phyloP scores from a whole-genome alignment of 2,113 vertebrate genomes.

The Synodontis membranacea region DNA sequence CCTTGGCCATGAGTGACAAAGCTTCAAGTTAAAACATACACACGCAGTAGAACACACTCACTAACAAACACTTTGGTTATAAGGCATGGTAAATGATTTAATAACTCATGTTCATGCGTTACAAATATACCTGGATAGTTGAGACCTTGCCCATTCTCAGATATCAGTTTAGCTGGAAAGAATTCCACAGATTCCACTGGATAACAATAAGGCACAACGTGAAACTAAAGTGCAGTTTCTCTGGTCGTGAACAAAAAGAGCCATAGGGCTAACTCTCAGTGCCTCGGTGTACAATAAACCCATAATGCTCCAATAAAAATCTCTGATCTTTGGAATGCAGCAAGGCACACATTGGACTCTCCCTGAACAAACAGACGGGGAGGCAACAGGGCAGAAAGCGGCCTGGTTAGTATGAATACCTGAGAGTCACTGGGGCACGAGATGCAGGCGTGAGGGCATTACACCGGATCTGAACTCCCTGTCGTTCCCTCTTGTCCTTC shows the following conservation, averaged over 20 bases:
- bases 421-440: conserved; percentile 1
- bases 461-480: background rate
- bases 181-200: conserved; percentile 62
- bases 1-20: background rate
- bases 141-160: conserved; percentile 41
- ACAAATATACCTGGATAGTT: conserved; percentile 24
- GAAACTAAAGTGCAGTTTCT: conserved; percentile 18
- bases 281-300: conserved; percentile 44
- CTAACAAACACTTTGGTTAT: conserved; percentile 26
- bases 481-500: background rate
- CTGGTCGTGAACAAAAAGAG: conserved; percentile 7
- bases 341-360: conserved; percentile 36
- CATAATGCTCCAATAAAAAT: conserved; percentile 44
- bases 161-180: conserved; percentile 57
- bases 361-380: conserved; percentile 52
- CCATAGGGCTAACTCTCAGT: conserved; percentile 20
- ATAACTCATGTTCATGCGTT: conserved; percentile 1
- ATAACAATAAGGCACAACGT: conserved; percentile 32
- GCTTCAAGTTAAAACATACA: background rate
- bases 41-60: conserved; percentile 15
- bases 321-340: conserved; percentile 56
- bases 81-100: conserved; percentile 30
- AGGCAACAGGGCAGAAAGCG: conserved; percentile 4
- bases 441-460: background rate
- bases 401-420: conserved; percentile 17